Evolutionary conservation across 2,888 invertebrate species (phyloP), one percentile per base, ranked within the genome.

Genomic region (Ferdinandea cuprea): DNA sequence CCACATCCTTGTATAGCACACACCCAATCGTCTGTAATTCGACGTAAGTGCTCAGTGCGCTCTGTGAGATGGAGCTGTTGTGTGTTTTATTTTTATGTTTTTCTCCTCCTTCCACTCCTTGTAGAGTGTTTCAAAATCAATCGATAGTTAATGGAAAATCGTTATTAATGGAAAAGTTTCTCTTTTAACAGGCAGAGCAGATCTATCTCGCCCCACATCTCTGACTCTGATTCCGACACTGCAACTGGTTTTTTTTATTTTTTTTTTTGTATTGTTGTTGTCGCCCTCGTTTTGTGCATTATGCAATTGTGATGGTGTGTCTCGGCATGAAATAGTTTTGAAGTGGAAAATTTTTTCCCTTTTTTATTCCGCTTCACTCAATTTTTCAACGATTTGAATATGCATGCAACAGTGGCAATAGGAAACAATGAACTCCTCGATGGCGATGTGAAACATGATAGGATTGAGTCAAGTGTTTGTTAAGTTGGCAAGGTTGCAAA

Each of bases 61-160:
- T 40, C 19, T 44, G 9, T 19, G 40, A 66, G 32, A 17, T 50
- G 44, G 15, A 65, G 35, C 63, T 15, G 28, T 69, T n/a, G 9
- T 35, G 15, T 48, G n/a, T 42, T 44, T 30, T 44, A n/a, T 25
- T 28, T 28, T 50, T 50, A 28, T 50, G 7, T 50, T 50, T 56
- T 37, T 19, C 13, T n/a, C 17, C 5, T 42, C 42, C 25, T 37
- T 63, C 25, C 46, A 46, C 35, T 58, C 52, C 40, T 74, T 15
- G 28, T 40, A 21, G 80, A 69, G 74, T 87, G 87, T 87, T 87
- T 87, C 87, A 86, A 89, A 90, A 90, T 89, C 90, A 90, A 90
- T 90, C 90, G 90, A 90, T 90, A 89, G 89, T 90, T 89, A 90
- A 90, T 90, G 90, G 90, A 89, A 90, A 90, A 90, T 90, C 90